Conservation (phyloP, 2,797 vertebrate genomes). For the Rachycentron canadum region DNA sequence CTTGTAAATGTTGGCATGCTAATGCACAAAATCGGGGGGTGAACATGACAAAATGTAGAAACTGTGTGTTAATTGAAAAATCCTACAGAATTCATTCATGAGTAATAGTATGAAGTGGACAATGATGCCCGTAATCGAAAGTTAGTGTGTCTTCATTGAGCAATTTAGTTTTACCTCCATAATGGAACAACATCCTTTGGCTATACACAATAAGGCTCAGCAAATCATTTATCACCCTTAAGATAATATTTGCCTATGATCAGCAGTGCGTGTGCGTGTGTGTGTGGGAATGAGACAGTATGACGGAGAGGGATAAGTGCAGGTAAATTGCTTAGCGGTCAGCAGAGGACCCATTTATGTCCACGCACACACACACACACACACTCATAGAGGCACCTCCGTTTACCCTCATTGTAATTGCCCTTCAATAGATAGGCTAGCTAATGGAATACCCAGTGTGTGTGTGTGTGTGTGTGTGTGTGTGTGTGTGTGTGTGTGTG, state of each 20-base stretch:
- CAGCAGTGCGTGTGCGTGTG: not conserved
- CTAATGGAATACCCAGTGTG: constrained; percentile 45
- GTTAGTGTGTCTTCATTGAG: not conserved
- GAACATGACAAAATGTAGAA: not conserved
- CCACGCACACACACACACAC: constrained; percentile 31
- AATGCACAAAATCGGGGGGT: not conserved
- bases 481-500: constrained; percentile 22
- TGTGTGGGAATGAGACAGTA: constrained; percentile 18
- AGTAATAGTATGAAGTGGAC: not conserved
- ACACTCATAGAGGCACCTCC: constrained; percentile 15
- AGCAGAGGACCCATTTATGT: constrained; percentile 62
- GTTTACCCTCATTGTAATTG: constrained; percentile 61
- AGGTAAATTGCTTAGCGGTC: constrained; percentile 69
- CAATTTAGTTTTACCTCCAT: constrained; percentile 25
- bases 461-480: constrained; percentile 23
- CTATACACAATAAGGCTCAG: constrained; percentile 24
- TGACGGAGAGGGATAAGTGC: constrained; percentile 62
- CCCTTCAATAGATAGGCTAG: constrained; percentile 53
- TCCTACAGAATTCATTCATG: not conserved
- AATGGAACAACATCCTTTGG: constrained; percentile 23
- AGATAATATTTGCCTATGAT: constrained; percentile 55
- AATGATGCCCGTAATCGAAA: not conserved
- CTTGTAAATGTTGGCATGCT: not conserved
- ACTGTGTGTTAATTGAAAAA: not conserved
- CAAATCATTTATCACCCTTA: constrained; percentile 37